Evolutionary conservation across 92 coral and sea anemone species (phyloP).

Genomic region (Phymanthus crucifer): DNA sequence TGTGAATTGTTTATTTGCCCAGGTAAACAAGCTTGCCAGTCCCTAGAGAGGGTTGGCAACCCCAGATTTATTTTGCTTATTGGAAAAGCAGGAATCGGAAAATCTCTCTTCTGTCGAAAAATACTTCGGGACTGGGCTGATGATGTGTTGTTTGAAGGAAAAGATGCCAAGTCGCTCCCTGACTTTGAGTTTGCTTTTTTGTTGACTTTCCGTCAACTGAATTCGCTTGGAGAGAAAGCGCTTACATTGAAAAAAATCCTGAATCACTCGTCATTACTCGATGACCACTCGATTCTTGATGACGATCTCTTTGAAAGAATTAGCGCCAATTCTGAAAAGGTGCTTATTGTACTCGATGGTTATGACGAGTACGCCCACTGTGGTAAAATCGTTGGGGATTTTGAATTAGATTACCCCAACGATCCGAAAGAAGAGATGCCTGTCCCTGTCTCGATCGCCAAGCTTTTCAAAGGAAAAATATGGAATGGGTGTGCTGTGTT

Average conservation of each 20-base stretch:
- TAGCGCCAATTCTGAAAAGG: constrained; percentile 17
- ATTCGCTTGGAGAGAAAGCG: not conserved
- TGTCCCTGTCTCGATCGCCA: constrained; percentile 30
- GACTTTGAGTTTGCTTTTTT: constrained; percentile 27
- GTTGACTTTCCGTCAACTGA: constrained; percentile 34
- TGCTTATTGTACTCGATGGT: constrained; percentile 40
- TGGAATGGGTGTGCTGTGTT: constrained; percentile 26
- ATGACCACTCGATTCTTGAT: constrained; percentile 15
- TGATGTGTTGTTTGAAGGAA: not conserved
- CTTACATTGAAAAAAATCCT: constrained; percentile 18
- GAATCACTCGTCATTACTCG: not conserved
- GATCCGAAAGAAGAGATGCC: constrained; percentile 27
- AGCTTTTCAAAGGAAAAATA: constrained; percentile 39
- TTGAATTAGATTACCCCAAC: constrained; percentile 20
- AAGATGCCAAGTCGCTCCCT: not conserved
- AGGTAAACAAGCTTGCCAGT: not conserved
- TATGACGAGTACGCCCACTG: constrained; percentile 35
- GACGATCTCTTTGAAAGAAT: constrained; percentile 21
- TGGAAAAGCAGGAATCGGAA: constrained; percentile 61
- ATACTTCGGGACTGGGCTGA: constrained; percentile 57
- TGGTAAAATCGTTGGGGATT: not conserved
- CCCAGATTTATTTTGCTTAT: constrained; percentile 49
- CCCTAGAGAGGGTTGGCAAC: too few species aligned
- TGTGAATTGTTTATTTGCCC: not conserved
- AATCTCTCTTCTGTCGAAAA: constrained; percentile 44